These are phyloP conservation scores for Caerostris darwini DNA, from an alignment of 1,140 invertebrate species.

Conservation along the genomic window DNA sequence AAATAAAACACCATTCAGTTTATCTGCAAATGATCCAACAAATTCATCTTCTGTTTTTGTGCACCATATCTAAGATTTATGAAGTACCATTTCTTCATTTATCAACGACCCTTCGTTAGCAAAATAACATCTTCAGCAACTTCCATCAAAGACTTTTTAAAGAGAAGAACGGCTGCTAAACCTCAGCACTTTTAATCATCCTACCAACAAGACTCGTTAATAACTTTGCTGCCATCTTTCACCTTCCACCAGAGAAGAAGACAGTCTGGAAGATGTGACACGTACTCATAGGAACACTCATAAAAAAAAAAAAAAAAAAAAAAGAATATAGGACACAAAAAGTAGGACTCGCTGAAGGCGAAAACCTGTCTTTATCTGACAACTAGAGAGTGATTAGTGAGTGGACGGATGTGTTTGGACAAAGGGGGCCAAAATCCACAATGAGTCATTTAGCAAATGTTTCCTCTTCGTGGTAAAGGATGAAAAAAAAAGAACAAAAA, in stretches of 20 bases:
- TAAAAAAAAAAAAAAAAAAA: background rate
- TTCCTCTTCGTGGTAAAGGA: conserved; percentile 19
- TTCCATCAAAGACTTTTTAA: background rate
- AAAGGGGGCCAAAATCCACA: conserved; percentile 62
- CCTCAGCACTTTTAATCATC: background rate
- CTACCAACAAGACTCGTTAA: background rate
- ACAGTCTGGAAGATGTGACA: background rate
- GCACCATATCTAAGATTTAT: background rate
- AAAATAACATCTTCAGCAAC: background rate
- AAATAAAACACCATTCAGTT: too few species aligned
- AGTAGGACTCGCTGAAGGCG: conserved; percentile 13
- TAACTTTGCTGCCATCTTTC: background rate
- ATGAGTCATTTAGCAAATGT: conserved; percentile 68
- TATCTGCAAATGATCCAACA: too few species aligned
- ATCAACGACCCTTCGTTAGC: background rate
- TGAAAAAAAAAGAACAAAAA: background rate
- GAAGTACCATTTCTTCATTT: background rate
- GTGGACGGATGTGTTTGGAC: conserved; percentile 45
- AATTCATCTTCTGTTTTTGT: too few species aligned
- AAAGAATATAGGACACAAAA: background rate
- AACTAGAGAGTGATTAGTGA: conserved; percentile 40
- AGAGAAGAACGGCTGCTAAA: background rate
- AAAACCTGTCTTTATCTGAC: conserved; percentile 30
- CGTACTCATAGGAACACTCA: conserved; percentile 4
- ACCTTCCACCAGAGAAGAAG: background rate